phyloP scores from a whole-genome alignment of 1,140 invertebrate species.

The Drosophila tristis region DNA sequence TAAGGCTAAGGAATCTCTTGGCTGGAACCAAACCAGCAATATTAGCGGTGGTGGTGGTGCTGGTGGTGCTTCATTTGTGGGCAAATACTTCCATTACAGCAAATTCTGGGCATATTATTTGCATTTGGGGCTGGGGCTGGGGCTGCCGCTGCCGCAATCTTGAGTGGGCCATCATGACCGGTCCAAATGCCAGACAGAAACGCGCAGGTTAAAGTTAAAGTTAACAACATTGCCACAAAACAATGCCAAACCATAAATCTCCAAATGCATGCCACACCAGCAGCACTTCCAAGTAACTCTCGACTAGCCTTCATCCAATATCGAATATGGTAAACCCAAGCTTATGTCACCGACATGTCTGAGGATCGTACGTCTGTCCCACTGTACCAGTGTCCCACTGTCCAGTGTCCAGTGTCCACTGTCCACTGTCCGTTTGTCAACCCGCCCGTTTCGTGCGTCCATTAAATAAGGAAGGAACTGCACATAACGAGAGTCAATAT shows the following conservation, averaged over 20 bases:
- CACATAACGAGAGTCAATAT: conserved; percentile 82
- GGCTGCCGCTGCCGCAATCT: conserved; percentile 38
- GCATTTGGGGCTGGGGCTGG: conserved; percentile 45
- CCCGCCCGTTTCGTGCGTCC: conserved; percentile 71
- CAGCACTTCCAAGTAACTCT: conserved; percentile 77
- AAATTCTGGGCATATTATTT: conserved; percentile 69
- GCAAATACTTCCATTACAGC: conserved; percentile 68
- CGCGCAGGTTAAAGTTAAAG: conserved; percentile 51
- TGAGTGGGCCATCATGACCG: conserved; percentile 50
- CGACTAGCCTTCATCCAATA: conserved; percentile 71
- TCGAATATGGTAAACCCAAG: conserved; percentile 78
- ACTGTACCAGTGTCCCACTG: conserved; percentile 15
- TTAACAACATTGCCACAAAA: conserved; percentile 66
- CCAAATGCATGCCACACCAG: conserved; percentile 77
- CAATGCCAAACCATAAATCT: conserved; percentile 80
- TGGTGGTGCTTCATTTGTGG: too few relatives aligned
- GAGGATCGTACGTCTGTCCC: conserved; percentile 45
- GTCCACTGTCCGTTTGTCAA: conserved; percentile 64
- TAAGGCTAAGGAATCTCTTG: neutral
- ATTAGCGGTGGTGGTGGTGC: too few relatives aligned
- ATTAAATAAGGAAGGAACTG: conserved; percentile 82
- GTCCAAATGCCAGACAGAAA: conserved; percentile 54
- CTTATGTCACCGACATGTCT: conserved; percentile 81
- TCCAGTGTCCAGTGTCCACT: conserved; percentile 8
- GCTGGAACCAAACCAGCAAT: too few relatives aligned